phyloP scores from a whole-genome alignment of 2,113 vertebrate species.

The Cyprinodon tularosa region DNA sequence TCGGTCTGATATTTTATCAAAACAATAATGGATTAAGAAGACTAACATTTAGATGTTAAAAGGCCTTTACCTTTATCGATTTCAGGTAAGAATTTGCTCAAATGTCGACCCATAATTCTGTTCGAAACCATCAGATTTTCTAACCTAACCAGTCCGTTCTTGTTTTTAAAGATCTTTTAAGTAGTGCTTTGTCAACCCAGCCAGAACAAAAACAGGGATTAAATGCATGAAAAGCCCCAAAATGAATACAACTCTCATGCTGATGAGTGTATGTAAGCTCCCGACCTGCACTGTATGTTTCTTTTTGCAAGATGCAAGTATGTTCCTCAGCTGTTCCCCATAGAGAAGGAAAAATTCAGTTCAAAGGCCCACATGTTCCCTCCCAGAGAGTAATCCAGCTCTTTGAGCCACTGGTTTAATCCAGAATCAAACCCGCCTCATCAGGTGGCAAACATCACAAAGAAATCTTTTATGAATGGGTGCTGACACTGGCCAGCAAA shows the following conservation, averaged over 20 bases:
- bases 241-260: slow-evolving; percentile 18
- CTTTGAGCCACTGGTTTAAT: slow-evolving; percentile 45
- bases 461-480: slow-evolving; percentile 37
- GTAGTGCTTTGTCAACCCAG: not conserved
- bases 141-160: not conserved
- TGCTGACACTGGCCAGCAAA: slow-evolving; percentile 28
- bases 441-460: slow-evolving; percentile 43
- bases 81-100: not conserved
- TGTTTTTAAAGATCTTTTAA: not conserved
- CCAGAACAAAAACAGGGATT: not conserved
- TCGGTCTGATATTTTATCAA: too few relatives aligned
- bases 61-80: not conserved
- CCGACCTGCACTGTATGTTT: slow-evolving; percentile 11
- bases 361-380: slow-evolving; percentile 65
- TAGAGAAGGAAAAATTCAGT: slow-evolving; percentile 35
- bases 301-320: slow-evolving; percentile 10
- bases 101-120: not conserved
- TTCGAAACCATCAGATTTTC: not conserved
- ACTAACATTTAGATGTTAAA: too few relatives aligned
- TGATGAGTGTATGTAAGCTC: not conserved
- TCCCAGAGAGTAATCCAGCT: slow-evolving; percentile 58
- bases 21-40: too few relatives aligned
- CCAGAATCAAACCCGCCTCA: slow-evolving; percentile 53
- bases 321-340: slow-evolving; percentile 13
- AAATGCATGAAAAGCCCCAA: slow-evolving; percentile 12